Conservation (phyloP, 1,140 invertebrate species). For the Dreissena polymorpha region DNA sequence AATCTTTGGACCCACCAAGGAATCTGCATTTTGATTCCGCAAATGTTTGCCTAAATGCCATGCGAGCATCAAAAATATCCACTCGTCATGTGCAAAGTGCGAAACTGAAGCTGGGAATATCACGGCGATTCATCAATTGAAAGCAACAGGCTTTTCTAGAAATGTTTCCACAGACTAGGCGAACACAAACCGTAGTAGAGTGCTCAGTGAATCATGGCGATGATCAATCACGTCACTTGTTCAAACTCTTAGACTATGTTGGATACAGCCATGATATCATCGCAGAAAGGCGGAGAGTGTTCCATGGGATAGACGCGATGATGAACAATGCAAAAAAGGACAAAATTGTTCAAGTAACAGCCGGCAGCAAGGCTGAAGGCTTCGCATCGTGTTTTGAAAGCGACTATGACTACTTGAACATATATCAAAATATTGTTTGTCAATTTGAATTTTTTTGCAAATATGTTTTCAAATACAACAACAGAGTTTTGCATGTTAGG, state of each 20-base stretch:
- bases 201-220: no score
- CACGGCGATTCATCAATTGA: no score
- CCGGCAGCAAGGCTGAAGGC: slow-evolving; percentile 25
- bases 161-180: no score
- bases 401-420: background rate
- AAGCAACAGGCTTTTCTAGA: no score
- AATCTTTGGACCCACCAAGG: background rate
- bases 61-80: no score
- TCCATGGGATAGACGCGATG: background rate
- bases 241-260: slow-evolving; percentile 1
- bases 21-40: background rate
- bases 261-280: slow-evolving; percentile 24
- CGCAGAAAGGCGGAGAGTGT: slow-evolving; percentile 6
- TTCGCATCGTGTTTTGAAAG: slow-evolving; percentile 21
- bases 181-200: no score
- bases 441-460: background rate
- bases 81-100: no score
- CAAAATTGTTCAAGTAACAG: background rate
- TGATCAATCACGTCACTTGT: background rate
- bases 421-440: slow-evolving; percentile 6
- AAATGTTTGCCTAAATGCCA: no score
- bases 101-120: no score
- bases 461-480: background rate
- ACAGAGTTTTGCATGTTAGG: background rate
- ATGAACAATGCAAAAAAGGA: background rate